A percentile compares a stretch with the other conserved stretches of the same genome.
Conservation (phyloP, 2,113 vertebrate genomes). For the Hippocampus comes region DNA sequence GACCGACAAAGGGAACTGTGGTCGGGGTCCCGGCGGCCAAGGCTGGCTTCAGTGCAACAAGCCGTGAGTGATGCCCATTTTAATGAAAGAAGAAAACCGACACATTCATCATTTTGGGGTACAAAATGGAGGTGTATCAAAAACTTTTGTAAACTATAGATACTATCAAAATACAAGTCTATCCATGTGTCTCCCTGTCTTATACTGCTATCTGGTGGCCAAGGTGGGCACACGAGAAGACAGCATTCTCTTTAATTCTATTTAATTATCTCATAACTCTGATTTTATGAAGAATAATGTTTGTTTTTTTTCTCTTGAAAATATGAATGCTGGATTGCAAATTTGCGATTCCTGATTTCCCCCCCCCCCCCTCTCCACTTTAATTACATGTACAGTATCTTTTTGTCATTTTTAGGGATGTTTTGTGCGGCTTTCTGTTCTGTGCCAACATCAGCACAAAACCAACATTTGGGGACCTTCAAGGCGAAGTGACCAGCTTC, state of each 20-base stretch:
- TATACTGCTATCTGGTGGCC: no score
- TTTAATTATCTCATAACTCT: no score
- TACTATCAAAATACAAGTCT: no score
- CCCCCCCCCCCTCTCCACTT: background rate
- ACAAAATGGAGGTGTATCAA: background rate
- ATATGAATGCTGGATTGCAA: background rate
- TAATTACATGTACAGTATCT: background rate
- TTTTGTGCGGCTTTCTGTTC: constrained; percentile 90
- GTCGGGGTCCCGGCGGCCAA: constrained; percentile 76
- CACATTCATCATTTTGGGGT: no score
- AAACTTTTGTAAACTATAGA: background rate
- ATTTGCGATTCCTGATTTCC: background rate
- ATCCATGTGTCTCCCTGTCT: no score
- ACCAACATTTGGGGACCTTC: constrained; percentile 84
- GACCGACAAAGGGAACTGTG: constrained; percentile 91
- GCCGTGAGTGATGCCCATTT: constrained; percentile 75
- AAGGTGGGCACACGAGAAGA: no score
- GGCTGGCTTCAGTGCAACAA: constrained; percentile 94
- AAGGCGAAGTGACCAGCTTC: constrained; percentile 87
- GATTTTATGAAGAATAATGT: no score
- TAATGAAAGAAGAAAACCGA: background rate
- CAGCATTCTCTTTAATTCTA: no score
- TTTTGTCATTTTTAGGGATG: constrained; percentile 75
- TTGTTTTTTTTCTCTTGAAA: no score
- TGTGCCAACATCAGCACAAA: constrained; percentile 84